These are phyloP conservation scores for Ceuthmochares aereus DNA, from an alignment of 2,113 vertebrate species.

Conservation along the genomic window DNA sequence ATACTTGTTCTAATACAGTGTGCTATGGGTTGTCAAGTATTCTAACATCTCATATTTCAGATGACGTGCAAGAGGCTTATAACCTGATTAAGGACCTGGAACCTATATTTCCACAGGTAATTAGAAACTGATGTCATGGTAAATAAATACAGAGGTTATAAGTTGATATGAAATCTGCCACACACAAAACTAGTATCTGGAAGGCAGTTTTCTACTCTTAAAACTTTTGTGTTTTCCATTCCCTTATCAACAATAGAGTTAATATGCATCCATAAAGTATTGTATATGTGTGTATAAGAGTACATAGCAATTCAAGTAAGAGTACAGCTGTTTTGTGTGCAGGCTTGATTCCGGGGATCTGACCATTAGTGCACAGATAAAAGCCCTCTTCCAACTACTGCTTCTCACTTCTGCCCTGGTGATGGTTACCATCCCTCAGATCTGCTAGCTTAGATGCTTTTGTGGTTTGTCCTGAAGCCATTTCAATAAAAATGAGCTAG, in stretches of 20 bases:
- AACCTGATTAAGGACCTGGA: conserved; percentile 94
- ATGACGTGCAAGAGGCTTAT: conserved; percentile 94
- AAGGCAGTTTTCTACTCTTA: not conserved
- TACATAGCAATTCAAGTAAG: not conserved
- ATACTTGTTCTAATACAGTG: conserved; percentile 3
- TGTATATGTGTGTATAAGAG: not conserved
- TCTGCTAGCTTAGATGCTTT: not conserved
- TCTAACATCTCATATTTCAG: conserved; percentile 75
- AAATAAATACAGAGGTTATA: not conserved
- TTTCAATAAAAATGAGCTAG: not conserved
- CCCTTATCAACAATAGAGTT: not conserved
- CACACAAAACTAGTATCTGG: not conserved
- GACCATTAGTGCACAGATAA: not conserved
- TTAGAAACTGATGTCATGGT: not conserved
- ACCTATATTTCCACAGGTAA: conserved; percentile 92
- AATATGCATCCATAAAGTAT: not conserved
- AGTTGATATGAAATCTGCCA: not conserved
- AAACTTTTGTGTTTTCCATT: not conserved
- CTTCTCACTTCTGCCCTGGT: not conserved
- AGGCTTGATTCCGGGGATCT: not conserved
- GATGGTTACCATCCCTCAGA: not conserved
- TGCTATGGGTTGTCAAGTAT: not conserved
- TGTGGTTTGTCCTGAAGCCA: not conserved
- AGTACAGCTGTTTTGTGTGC: not conserved
- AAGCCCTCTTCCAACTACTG: not conserved